A percentile compares a stretch with the other conserved stretches of the same genome.
phyloP scores from a whole-genome alignment of 2,113 vertebrate genomes.

The Acanthisitta chloris region DNA sequence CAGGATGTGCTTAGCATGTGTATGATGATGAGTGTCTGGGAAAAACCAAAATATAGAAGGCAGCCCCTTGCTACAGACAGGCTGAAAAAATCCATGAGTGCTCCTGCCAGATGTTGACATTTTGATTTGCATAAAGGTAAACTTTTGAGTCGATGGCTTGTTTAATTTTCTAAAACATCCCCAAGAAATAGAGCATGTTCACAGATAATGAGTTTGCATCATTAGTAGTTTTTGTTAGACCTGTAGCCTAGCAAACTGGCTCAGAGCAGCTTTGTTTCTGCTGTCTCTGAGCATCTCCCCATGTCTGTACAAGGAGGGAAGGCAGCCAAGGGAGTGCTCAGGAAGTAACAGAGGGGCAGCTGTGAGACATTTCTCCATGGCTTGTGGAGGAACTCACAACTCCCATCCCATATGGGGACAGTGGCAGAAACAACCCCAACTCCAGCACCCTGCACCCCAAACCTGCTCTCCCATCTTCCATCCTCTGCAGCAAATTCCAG shows the following conservation, averaged over 20 bases:
- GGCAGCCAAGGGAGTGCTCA: background rate
- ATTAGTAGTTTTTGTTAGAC: slow-evolving; percentile 16
- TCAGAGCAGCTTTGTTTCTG: background rate
- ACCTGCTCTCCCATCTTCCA: background rate
- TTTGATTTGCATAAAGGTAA: slow-evolving; percentile 66
- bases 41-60: background rate
- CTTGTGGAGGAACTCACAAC: background rate
- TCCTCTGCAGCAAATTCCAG: background rate
- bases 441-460: background rate
- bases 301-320: background rate
- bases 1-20: slow-evolving; percentile 51
- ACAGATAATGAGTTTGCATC: slow-evolving; percentile 5
- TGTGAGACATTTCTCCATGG: background rate
- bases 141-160: background rate
- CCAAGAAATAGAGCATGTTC: background rate
- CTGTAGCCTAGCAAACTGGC: background rate
- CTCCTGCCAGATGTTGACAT: slow-evolving; percentile 63
- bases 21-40: slow-evolving; percentile 17
- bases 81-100: background rate
- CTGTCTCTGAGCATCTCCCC: background rate
- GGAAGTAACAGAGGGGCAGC: background rate
- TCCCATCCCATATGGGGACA: background rate
- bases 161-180: slow-evolving; percentile 40
- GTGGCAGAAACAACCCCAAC: background rate
- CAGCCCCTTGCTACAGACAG: background rate